Percentiles rank a stretch among this genome's conserved stretches.
Evolutionary conservation across 2,113 vertebrate species (phyloP).

Genomic region (Bungarus multicinctus): DNA sequence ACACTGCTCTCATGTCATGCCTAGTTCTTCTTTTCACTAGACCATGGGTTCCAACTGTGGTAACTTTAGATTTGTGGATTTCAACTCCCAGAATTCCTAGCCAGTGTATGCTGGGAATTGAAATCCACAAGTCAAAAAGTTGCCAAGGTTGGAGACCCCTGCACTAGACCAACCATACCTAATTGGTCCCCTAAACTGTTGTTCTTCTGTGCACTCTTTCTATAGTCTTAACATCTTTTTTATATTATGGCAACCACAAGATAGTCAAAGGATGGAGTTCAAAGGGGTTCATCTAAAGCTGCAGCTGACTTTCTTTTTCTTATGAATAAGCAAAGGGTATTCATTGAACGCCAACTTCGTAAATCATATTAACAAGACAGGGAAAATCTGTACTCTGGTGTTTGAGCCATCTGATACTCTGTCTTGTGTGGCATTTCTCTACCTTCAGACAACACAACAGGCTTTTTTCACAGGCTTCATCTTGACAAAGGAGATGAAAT

Average conservation of each 20-base stretch:
- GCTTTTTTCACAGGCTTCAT: not conserved
- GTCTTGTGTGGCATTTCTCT: not conserved
- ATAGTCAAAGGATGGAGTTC: not conserved
- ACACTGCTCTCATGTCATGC: not conserved
- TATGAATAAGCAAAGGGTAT: not conserved
- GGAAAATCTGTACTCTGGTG: not conserved
- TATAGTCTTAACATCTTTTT: not conserved
- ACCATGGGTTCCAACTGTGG: not conserved
- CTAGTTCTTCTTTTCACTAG: not conserved
- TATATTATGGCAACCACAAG: fast-evolving
- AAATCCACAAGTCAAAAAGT: too few species aligned
- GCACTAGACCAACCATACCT: not conserved
- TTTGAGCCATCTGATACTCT: not conserved
- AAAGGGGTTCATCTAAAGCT: not conserved
- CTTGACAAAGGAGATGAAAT: not conserved
- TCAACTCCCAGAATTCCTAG: too few species aligned
- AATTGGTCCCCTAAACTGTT: not conserved
- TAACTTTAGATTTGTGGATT: too few species aligned
- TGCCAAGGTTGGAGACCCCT: too few species aligned
- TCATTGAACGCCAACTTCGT: not conserved
- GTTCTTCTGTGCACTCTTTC: not conserved
- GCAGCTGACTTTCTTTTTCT: not conserved
- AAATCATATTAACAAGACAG: not conserved
- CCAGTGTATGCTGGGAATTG: too few species aligned
- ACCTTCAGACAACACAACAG: not conserved